phyloP scores from a whole-genome alignment of 2,797 vertebrate species.

The Neostethus bicornis region DNA sequence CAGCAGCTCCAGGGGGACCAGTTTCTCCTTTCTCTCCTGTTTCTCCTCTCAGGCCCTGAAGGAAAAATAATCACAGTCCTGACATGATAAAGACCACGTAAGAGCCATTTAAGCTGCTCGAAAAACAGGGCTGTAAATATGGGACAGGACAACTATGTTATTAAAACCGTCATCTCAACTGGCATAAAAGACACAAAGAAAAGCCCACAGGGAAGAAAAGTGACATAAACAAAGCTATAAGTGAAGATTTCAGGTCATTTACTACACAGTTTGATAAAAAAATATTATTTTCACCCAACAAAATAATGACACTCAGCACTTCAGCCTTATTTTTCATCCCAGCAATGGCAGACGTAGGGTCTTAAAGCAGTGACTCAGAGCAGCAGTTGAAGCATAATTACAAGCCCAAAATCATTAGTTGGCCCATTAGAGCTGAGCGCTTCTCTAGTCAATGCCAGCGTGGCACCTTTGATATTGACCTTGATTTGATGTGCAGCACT shows the following conservation, averaged over 20 bases:
- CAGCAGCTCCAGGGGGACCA: slow-evolving; percentile 94
- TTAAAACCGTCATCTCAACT: slow-evolving; percentile 21
- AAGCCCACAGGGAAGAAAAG: neutral
- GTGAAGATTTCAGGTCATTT: neutral
- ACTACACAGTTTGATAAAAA: neutral
- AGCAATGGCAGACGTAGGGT: slow-evolving; percentile 16
- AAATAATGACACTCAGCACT: slow-evolving; percentile 8
- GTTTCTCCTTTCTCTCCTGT: slow-evolving; percentile 96
- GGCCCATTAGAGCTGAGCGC: slow-evolving; percentile 47
- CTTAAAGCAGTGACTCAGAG: slow-evolving; percentile 43
- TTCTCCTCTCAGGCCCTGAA: slow-evolving; percentile 94
- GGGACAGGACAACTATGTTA: slow-evolving; percentile 4
- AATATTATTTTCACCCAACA: slow-evolving; percentile 8
- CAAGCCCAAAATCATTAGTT: slow-evolving; percentile 53
- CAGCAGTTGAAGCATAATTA: slow-evolving; percentile 47
- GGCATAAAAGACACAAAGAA: slow-evolving; percentile 9
- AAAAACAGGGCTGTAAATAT: slow-evolving; percentile 17
- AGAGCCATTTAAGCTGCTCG: slow-evolving; percentile 4
- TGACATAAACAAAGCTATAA: neutral
- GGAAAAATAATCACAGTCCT: slow-evolving; percentile 16
- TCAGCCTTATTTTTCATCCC: slow-evolving; percentile 9
- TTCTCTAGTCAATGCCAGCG: slow-evolving; percentile 47
- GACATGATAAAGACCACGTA: slow-evolving; percentile 17
- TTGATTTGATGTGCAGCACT: slow-evolving; percentile 28
- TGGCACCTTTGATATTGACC: slow-evolving; percentile 56